A percentile compares a stretch with the other conserved stretches of the same genome.
phyloP scores from a whole-genome alignment of 37 sponge, comb jelly and placozoan genomes.

The Beroe forskalii region DNA sequence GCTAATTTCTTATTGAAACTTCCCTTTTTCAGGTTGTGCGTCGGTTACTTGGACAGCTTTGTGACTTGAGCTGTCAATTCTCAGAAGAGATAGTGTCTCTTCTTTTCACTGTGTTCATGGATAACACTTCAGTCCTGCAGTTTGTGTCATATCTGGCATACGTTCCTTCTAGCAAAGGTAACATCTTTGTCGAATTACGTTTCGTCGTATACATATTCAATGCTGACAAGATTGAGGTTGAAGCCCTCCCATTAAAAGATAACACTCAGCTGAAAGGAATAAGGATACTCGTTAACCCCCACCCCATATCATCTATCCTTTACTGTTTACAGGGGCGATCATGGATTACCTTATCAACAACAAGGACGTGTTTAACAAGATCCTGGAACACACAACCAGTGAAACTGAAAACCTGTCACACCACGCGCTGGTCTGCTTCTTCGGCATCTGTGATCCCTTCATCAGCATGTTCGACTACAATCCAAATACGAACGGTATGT shows the following conservation, averaged over 20 bases:
- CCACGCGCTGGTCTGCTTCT: conserved; percentile 11
- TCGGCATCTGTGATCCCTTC: conserved; percentile 57
- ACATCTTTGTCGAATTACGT: too few species aligned
- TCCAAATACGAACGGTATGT: too few species aligned
- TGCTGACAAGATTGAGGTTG: too few species aligned
- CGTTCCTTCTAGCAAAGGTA: conserved; percentile 54
- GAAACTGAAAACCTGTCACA: neutral
- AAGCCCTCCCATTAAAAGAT: too few species aligned
- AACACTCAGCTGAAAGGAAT: too few species aligned
- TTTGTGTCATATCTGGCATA: conserved; percentile 39
- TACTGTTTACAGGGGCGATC: neutral
- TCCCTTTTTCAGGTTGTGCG: conserved; percentile 37
- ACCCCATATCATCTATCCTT: too few species aligned
- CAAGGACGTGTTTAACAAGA: conserved; percentile 24
- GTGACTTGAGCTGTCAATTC: conserved; percentile 46
- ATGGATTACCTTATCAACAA: conserved; percentile 51
- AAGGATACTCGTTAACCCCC: too few species aligned
- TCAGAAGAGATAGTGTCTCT: conserved; percentile 42
- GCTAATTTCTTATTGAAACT: too few species aligned
- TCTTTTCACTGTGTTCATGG: neutral
- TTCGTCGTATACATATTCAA: too few species aligned
- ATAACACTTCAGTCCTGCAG: neutral
- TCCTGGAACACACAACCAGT: neutral
- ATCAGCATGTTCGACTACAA: conserved; percentile 35
- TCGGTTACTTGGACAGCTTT: conserved; percentile 23